Conservation (phyloP, 2,888 invertebrate genomes). For the Lycaena phlaeas region DNA sequence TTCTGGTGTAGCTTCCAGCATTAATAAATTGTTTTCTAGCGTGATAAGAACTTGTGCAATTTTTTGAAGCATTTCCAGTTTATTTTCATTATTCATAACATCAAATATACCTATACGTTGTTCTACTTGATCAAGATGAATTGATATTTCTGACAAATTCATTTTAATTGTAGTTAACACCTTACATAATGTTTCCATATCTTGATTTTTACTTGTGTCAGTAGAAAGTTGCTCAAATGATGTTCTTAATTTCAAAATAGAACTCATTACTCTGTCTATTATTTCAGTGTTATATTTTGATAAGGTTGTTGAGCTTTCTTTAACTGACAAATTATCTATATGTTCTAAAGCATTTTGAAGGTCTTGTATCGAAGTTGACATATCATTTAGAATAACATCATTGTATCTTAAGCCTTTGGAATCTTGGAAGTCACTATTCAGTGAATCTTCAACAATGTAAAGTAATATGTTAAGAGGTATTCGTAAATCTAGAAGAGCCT, state of each 20-base stretch:
- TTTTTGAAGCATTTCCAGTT: slow-evolving; percentile 52
- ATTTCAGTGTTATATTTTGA: slow-evolving; percentile 72
- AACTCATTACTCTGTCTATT: slow-evolving; percentile 76
- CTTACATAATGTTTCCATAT: slow-evolving; percentile 38
- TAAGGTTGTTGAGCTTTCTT: slow-evolving; percentile 53
- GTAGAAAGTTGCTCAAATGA: slow-evolving; percentile 65
- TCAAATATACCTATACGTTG: slow-evolving; percentile 45
- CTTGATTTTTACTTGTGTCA: slow-evolving; percentile 34
- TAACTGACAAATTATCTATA: slow-evolving; percentile 65
- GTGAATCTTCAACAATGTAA: slow-evolving; percentile 42
- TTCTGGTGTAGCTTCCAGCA: slow-evolving; percentile 35
- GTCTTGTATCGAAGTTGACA: slow-evolving; percentile 63
- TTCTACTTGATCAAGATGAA: slow-evolving; percentile 40
- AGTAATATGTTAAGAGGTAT: slow-evolving; percentile 46
- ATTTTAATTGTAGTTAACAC: slow-evolving; percentile 40
- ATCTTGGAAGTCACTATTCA: slow-evolving; percentile 27
- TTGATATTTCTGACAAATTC: slow-evolving; percentile 45
- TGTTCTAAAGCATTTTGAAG: slow-evolving; percentile 60
- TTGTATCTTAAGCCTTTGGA: slow-evolving; percentile 34
- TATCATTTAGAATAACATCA: slow-evolving; percentile 52
- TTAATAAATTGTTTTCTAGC: slow-evolving; percentile 50
- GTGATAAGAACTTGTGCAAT: slow-evolving; percentile 60
- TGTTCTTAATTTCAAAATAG: slow-evolving; percentile 75
- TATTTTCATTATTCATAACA: slow-evolving; percentile 55
- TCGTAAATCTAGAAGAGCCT: slow-evolving; percentile 51